Evolutionary conservation across 2,888 invertebrate species (phyloP), one percentile per base, ranked within the genome.

Genomic region (Spilosoma lubricipeda): DNA sequence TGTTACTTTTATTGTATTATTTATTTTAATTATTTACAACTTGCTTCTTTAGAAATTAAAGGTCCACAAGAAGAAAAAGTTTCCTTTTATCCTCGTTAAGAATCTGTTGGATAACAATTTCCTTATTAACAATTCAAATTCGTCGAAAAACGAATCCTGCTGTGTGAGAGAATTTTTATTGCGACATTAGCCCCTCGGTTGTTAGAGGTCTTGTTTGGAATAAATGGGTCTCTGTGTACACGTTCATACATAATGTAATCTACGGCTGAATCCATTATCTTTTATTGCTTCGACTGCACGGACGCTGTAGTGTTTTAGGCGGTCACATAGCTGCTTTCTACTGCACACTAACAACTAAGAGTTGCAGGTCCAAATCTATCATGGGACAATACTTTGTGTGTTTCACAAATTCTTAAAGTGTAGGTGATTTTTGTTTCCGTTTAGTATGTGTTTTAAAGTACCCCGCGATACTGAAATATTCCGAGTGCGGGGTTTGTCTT

Each of bases 161-260:
- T 70, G 67, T 73, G 64, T 67, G 36, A 70, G 64, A 56, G 64
- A 71, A 64, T 72, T 72, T 72, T 67, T 30, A 70, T 69, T 67
- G 63, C 65, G 52, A 27, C 69, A 68, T 73, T 69, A 69, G 63
- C 71, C 71, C 67, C 59, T 75, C 67, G 36, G 59, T 71, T 13
- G 67, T 33, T 52, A 45, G 48, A 48, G 30, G 36, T 68, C 67
- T 52, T 67, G 39, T 67, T 70, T 42, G 56, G 63, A 67, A 70
- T 72, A 70, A 75, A 67, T 52, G 64, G 74, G 64, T 72, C 56
- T 36, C 69, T 33, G 39, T 39, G 39, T 56, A 56, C 71, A 67
- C 66, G 59, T 59, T 77, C 69, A 73, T 72, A 63, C 70, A 77
- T 77, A 42, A 70, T 74, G 69, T 68, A 71, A 42, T 30, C 5